These are phyloP conservation scores for Temnopleurus reevesii DNA, from an alignment of 53 echinoderm and acorn worm species.

Conservation along the genomic window DNA sequence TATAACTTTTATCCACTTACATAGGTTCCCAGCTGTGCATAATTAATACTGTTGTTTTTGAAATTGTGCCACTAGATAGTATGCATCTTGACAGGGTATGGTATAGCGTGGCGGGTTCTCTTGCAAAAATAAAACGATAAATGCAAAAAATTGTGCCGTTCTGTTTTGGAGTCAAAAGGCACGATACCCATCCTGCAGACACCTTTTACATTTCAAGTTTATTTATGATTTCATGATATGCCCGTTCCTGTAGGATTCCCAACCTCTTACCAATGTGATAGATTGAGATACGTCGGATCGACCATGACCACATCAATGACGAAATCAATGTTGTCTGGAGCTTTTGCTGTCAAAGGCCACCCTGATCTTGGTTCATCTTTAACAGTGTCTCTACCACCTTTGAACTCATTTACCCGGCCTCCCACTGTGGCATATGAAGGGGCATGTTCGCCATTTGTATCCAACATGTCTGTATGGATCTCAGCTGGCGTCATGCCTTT, in stretches of 20 bases:
- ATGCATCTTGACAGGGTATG: too few species aligned
- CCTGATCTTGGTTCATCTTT: slow-evolving; percentile 43
- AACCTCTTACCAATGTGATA: slow-evolving; percentile 12
- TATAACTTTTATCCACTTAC: too few species aligned
- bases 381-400: slow-evolving; percentile 33
- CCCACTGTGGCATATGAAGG: slow-evolving; percentile 14
- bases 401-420: slow-evolving; percentile 27
- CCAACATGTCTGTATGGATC: slow-evolving; percentile 4
- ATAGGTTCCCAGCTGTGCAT: too few species aligned
- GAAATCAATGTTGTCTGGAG: slow-evolving; percentile 40
- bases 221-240: slow-evolving; percentile 24
- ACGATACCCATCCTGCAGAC: slow-evolving; percentile 33
- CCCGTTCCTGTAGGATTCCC: slow-evolving; percentile 10
- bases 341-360: not conserved
- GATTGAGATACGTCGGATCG: not conserved
- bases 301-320: not conserved
- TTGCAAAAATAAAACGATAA: too few species aligned
- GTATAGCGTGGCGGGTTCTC: too few species aligned
- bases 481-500: slow-evolving; percentile 40
- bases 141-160: too few species aligned
- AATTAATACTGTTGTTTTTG: too few species aligned
- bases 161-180: slow-evolving; percentile 28
- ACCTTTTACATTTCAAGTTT: slow-evolving; percentile 37
- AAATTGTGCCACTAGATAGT: too few species aligned
- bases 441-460: slow-evolving; percentile 6